These are phyloP conservation scores for Hippolais icterina DNA, from an alignment of 2,113 vertebrate genomes.

Conservation along the genomic window DNA sequence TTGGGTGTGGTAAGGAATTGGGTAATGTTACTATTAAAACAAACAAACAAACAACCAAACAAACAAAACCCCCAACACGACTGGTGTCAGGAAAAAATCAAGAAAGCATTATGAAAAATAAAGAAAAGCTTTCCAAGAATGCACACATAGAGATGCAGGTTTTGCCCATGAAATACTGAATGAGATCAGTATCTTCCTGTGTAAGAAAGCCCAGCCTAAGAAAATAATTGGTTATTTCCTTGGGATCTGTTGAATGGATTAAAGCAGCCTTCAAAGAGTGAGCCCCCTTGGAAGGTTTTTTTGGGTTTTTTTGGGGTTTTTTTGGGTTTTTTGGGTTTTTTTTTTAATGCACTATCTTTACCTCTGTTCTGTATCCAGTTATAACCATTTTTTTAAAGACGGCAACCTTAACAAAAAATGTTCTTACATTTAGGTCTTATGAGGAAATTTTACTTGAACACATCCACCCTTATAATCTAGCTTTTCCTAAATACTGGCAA, in stretches of 20 bases:
- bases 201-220: background rate
- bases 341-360: background rate
- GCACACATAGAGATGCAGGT: background rate
- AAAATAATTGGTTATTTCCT: background rate
- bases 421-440: background rate
- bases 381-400: background rate
- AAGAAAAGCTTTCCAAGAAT: background rate
- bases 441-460: background rate
- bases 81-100: background rate
- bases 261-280: background rate
- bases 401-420: background rate
- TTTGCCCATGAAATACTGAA: background rate
- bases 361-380: background rate
- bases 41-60: background rate
- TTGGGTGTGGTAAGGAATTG: background rate
- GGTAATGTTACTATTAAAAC: background rate
- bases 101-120: background rate
- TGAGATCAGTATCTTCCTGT: background rate
- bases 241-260: background rate
- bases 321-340: too few relatives aligned
- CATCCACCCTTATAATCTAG: background rate
- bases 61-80: too few relatives aligned
- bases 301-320: too few relatives aligned
- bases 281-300: background rate
- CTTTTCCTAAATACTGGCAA: background rate